Evolutionary conservation across 2,888 invertebrate species (phyloP).

Genomic region (Tethea ocularis): DNA sequence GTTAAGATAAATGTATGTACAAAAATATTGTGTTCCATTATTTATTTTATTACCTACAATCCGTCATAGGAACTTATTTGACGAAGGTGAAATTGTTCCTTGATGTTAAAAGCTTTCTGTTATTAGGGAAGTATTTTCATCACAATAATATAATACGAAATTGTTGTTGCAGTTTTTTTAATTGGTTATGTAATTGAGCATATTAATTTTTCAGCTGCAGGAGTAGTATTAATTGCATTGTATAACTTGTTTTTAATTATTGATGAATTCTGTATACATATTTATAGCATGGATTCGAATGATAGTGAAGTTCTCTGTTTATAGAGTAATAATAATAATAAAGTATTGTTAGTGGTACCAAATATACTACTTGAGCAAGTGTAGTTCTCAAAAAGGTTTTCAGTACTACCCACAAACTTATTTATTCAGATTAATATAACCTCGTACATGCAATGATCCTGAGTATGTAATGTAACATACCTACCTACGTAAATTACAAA

Average conservation of each 20-base stretch:
- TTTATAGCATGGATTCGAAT: conserved; percentile 32
- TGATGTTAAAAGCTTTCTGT: neutral
- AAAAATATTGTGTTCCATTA: conserved; percentile 7
- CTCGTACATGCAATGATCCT: too few species aligned
- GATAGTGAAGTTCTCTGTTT: conserved; percentile 30
- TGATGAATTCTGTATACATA: conserved; percentile 36
- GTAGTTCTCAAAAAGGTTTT: conserved; percentile 2
- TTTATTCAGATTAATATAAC: too few species aligned
- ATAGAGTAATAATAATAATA: conserved; percentile 10
- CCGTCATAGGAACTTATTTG: neutral
- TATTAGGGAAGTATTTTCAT: neutral
- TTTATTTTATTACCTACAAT: neutral
- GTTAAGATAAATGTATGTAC: conserved; percentile 3
- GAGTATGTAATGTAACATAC: too few species aligned
- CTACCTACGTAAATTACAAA: too few species aligned
- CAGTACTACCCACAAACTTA: neutral
- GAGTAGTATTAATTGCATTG: conserved; percentile 43
- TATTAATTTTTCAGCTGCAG: conserved; percentile 16
- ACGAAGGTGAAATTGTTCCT: conserved; percentile 5
- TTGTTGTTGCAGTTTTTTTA: neutral
- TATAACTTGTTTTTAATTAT: conserved; percentile 40
- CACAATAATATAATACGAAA: neutral
- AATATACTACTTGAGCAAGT: conserved; percentile 15
- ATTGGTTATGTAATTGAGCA: neutral
- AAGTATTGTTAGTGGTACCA: conserved; percentile 17